phyloP scores from a whole-genome alignment of 2,888 invertebrate genomes.

The Agrotis segetum region DNA sequence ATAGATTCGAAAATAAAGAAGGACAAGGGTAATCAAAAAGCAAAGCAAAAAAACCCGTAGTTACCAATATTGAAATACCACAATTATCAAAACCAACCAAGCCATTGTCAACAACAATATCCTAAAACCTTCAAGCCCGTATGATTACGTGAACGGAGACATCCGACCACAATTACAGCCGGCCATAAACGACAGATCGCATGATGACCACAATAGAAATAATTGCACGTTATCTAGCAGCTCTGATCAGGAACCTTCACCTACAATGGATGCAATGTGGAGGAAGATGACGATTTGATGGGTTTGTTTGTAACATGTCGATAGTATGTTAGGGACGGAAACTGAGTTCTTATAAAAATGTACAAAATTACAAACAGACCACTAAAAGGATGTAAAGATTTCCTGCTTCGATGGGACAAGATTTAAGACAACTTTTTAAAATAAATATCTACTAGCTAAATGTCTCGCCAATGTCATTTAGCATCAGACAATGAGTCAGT shows the following conservation, averaged over 20 bases:
- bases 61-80: slow-evolving; percentile 11
- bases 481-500: no score
- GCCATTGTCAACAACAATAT: slow-evolving; percentile 26
- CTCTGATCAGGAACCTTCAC: slow-evolving; percentile 75
- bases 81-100: neutral
- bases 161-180: slow-evolving; percentile 61
- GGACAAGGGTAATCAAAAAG: slow-evolving; percentile 6
- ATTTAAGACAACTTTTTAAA: no score
- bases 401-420: neutral
- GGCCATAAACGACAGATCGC: slow-evolving; percentile 73
- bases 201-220: slow-evolving; percentile 77
- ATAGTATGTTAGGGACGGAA: slow-evolving; percentile 29
- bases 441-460: no score
- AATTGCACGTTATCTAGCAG: slow-evolving; percentile 78
- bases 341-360: slow-evolving; percentile 1
- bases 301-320: slow-evolving; percentile 20
- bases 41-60: neutral
- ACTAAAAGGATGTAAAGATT: neutral
- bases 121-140: slow-evolving; percentile 54
- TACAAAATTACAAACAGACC: neutral
- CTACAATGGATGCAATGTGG: slow-evolving; percentile 67
- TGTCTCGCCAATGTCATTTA: no score
- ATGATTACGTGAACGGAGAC: slow-evolving; percentile 47
- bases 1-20: neutral
- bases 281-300: slow-evolving; percentile 42